phyloP scores from a whole-genome alignment of 2,888 invertebrate genomes.

The Brachycybe producta region DNA sequence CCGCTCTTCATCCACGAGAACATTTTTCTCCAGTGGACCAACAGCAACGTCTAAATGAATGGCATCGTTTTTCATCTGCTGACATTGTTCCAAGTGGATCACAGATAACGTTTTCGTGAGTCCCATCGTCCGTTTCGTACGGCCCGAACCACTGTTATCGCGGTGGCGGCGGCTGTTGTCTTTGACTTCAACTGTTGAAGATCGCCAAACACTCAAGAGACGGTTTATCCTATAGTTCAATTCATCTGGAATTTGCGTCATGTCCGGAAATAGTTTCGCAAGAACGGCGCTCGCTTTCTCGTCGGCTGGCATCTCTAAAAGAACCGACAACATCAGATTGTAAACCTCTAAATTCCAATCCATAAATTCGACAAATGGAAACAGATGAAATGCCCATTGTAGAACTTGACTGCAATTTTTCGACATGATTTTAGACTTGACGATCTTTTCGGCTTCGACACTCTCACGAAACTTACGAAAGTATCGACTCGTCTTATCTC shows the following conservation, averaged over 20 bases:
- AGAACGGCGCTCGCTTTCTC: not conserved
- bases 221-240: not conserved
- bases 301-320: conserved; percentile 5
- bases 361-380: not conserved
- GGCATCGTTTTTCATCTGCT: not conserved
- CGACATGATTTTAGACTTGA: no score
- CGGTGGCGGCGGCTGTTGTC: not conserved
- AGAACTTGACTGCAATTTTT: not conserved
- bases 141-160: not conserved
- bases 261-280: conserved; percentile 2
- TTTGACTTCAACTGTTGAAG: not conserved
- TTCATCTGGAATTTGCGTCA: not conserved
- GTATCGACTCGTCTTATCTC: not conserved
- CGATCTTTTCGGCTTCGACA: no score
- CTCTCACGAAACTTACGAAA: not conserved
- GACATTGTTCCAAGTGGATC: conserved; percentile 1
- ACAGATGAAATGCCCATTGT: conserved; percentile 1
- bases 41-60: not conserved
- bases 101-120: not conserved
- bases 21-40: not conserved
- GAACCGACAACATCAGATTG: not conserved
- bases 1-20: not conserved
- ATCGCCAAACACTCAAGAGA: not conserved
- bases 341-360: conserved; percentile 3
- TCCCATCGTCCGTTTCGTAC: not conserved